Evolutionary conservation across 2,888 invertebrate genomes (phyloP).

Genomic region (Trichogramma dendrolimi): DNA sequence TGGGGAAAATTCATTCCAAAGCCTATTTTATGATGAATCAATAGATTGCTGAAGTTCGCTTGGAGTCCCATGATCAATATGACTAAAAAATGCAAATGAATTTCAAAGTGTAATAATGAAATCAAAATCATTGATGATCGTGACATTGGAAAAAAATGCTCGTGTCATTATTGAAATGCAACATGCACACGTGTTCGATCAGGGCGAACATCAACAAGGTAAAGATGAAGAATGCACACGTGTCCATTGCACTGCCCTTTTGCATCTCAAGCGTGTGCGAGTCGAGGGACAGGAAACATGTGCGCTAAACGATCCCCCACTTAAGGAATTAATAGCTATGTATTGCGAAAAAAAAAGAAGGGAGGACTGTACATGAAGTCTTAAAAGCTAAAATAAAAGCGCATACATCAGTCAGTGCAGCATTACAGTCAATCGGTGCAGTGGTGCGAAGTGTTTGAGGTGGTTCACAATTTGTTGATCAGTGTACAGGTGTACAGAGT

Average conservation of each 20-base stretch:
- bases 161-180: too few species aligned
- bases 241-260: slow-evolving; percentile 7
- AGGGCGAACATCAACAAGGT: slow-evolving; percentile 24
- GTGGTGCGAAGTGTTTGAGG: slow-evolving; percentile 2
- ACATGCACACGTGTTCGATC: slow-evolving; percentile 9
- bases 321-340: background rate
- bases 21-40: too few species aligned
- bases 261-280: background rate
- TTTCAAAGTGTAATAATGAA: too few species aligned
- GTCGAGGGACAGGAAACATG: background rate
- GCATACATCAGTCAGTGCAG: slow-evolving; percentile 38
- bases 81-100: too few species aligned
- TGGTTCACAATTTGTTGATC: slow-evolving; percentile 26
- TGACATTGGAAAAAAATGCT: too few species aligned
- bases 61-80: too few species aligned
- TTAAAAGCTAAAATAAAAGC: slow-evolving; percentile 49
- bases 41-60: too few species aligned
- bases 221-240: slow-evolving; percentile 5
- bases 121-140: too few species aligned
- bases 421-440: slow-evolving; percentile 33
- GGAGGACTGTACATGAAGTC: slow-evolving; percentile 34
- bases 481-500: slow-evolving; percentile 36
- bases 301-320: slow-evolving; percentile 28
- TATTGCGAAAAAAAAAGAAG: slow-evolving; percentile 19
- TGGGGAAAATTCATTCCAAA: too few species aligned